phyloP scores from a whole-genome alignment of 2,888 invertebrate species.

The Spatulosminthurus flaviceps region DNA sequence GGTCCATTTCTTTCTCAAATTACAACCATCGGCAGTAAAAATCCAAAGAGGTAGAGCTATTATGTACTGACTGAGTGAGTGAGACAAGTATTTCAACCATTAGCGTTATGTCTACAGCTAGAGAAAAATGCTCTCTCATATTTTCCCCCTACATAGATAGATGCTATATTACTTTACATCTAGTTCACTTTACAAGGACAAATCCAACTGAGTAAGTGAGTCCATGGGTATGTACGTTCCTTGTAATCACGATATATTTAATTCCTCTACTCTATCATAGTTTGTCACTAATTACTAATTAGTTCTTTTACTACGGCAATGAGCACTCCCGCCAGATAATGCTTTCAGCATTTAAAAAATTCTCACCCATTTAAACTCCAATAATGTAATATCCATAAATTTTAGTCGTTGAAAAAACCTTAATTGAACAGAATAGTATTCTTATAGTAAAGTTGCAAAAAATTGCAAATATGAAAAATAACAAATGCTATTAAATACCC shows the following conservation, averaged over 20 bases:
- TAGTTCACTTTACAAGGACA: conserved; percentile 7
- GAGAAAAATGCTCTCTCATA: not conserved
- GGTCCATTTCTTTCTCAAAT: conserved; percentile 38
- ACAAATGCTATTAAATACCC: too few species aligned
- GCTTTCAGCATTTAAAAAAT: not conserved
- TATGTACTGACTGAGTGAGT: not conserved
- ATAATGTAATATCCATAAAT: too few species aligned
- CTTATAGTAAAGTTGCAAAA: too few species aligned
- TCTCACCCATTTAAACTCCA: too few species aligned
- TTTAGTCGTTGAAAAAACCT: too few species aligned
- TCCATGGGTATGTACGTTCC: not conserved
- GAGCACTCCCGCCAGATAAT: conserved; percentile 4
- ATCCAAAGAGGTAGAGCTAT: not conserved
- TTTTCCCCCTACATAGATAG: too few species aligned
- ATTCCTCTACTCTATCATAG: conserved; percentile 6
- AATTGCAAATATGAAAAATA: too few species aligned
- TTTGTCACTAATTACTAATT: conserved; percentile 37
- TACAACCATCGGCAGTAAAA: conserved; percentile 8
- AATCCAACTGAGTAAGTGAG: not conserved
- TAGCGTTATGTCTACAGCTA: not conserved
- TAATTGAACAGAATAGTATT: too few species aligned
- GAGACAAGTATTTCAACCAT: too few species aligned
- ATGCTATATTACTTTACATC: too few species aligned
- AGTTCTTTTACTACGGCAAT: not conserved
- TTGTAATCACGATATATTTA: conserved; percentile 26